Base-by-base conservation (phyloP, 2,888 invertebrate species). In the Eupelmus urozonus region DNA sequence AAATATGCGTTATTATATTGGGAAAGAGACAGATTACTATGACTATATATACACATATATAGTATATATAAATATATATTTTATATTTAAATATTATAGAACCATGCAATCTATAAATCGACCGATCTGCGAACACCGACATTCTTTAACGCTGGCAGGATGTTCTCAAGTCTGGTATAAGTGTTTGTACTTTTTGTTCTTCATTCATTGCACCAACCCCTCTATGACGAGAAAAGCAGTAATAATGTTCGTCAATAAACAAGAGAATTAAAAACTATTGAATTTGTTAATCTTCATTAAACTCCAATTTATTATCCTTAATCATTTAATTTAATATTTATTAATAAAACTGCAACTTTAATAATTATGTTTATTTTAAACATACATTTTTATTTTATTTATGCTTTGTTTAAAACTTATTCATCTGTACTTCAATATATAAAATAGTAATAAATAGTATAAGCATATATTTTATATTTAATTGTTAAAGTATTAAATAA, bases 1-100 rank as follows among this genome's bases (percentile, higher is more conserved):
- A 81, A 59, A 82, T 83, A 85, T 84, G 84, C 82, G 83, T 84
- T 86, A 87, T 86, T 87, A 86, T 87, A 87, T 87, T 85, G 85
- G 81, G 81, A 86, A 84, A 85, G 83, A 83, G 82, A 84, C 82
- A 83, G 73, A 80, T 82, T 82, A 84, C 74, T 85, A 85, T 83
- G 80, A 81, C 81, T 83, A 84, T 82, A 82, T 81, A 81, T 78
- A 83, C 57, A 80, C 62, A 74, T 62, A 81, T 80, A 83, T 79
- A 79, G 76, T 78, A 84, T 82, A 83, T 83, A 85, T 83, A 83
- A 81, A 82, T 81, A 85, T 85, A 85, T 85, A 86, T 86, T 85
- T 86, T 85, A 85, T 86, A 87, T 87, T 87, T 85, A 86, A 86
- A 79, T 83, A 85, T 86, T 79, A 73, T 84, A 71, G 74, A 85